These are phyloP conservation scores for Chamaea fasciata DNA, from an alignment of 2,113 vertebrate species.

Conservation along the genomic window DNA sequence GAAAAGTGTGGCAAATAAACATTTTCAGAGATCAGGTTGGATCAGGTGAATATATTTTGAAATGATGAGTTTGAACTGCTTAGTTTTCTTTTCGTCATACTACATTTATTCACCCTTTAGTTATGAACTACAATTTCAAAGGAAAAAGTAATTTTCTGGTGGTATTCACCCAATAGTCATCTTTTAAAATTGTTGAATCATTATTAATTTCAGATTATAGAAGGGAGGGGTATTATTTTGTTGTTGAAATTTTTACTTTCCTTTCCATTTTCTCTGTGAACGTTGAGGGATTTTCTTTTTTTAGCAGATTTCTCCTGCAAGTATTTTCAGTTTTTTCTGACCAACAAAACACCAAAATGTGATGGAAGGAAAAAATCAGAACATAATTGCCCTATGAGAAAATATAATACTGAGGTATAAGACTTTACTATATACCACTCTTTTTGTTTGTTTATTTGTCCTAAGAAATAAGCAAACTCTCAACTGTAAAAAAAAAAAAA, in stretches of 20 bases:
- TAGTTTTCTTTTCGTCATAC: background rate
- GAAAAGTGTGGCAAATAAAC: background rate
- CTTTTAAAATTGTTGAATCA: background rate
- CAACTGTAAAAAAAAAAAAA: background rate
- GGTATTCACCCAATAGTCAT: background rate
- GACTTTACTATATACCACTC: background rate
- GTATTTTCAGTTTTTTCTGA: background rate
- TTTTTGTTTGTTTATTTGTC: background rate
- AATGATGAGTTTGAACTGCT: background rate
- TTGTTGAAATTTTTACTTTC: background rate
- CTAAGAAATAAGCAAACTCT: background rate
- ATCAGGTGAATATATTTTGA: background rate
- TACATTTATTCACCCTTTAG: background rate
- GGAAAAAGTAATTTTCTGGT: background rate
- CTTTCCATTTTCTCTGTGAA: background rate
- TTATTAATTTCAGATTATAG: background rate
- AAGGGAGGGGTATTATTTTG: background rate
- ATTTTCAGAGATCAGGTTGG: background rate
- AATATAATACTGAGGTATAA: background rate
- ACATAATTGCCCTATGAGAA: background rate
- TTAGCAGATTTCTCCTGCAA: background rate
- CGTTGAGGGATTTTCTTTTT: background rate
- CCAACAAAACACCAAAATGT: background rate
- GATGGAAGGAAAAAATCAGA: background rate
- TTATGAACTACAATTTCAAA: background rate